Percentiles rank a stretch among this genome's conserved stretches.
Evolutionary conservation across 2,797 vertebrate species (phyloP).

Genomic region (Rhyacichthys aspro): DNA sequence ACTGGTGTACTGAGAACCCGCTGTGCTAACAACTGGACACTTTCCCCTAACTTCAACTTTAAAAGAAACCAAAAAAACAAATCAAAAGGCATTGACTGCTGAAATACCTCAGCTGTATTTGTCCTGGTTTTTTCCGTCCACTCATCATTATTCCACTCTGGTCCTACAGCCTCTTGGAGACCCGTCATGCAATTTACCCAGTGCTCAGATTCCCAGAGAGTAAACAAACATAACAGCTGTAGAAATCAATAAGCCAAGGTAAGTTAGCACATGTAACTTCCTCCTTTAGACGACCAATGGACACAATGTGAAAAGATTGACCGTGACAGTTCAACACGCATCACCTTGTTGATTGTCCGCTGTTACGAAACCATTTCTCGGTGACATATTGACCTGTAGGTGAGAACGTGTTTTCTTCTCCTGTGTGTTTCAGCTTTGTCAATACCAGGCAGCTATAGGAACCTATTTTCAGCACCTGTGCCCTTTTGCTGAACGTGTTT

Average conservation of each 20-base stretch:
- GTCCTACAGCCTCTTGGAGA: conserved; percentile 3
- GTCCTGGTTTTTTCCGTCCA: conserved; percentile 1
- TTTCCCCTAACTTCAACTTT: neutral
- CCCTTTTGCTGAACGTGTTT: conserved; percentile 29
- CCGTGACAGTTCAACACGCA: conserved; percentile 1
- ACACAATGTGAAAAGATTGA: conserved; percentile 2
- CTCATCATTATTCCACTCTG: conserved; percentile 11
- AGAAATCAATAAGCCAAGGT: conserved; percentile 51
- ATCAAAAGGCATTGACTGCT: neutral
- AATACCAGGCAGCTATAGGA: conserved; percentile 1
- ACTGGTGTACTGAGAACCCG: no score
- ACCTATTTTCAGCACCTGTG: conserved; percentile 27
- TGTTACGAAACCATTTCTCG: neutral
- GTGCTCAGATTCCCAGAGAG: conserved; percentile 24
- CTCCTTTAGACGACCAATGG: conserved; percentile 13
- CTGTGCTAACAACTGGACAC: neutral
- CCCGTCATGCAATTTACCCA: conserved; percentile 26
- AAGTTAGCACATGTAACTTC: conserved; percentile 23
- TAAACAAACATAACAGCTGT: conserved; percentile 46
- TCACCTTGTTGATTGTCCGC: neutral
- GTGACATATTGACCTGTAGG: neutral
- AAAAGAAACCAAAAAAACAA: neutral
- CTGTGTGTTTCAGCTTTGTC: neutral
- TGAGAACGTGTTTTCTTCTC: conserved; percentile 8
- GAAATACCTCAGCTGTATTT: neutral